phyloP scores from a whole-genome alignment of 2,113 vertebrate species.

The Thamnophis sirtalis region DNA sequence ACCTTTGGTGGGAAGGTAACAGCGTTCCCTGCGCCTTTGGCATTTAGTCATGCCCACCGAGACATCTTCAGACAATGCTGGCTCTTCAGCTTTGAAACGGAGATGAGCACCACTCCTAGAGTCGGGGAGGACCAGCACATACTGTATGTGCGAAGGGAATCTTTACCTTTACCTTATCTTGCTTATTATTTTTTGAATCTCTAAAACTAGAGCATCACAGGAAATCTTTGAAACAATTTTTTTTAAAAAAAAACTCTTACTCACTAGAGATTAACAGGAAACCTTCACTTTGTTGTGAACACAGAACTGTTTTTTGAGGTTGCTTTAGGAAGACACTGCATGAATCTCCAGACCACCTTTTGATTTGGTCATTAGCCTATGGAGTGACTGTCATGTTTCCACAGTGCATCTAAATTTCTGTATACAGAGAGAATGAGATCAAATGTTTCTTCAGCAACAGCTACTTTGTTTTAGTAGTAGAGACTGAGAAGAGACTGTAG shows the following conservation, averaged over 20 bases:
- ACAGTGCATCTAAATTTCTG: constrained; percentile 9
- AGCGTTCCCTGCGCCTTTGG: too few species aligned
- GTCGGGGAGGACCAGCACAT: too few species aligned
- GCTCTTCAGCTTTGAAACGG: too few species aligned
- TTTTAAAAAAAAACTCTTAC: neutral
- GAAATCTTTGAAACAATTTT: neutral
- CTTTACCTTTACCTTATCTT: neutral
- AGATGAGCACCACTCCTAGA: too few species aligned
- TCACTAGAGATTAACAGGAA: neutral
- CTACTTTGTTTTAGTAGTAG: neutral
- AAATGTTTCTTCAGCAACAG: constrained; percentile 30
- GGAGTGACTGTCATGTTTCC: neutral
- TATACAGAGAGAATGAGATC: neutral
- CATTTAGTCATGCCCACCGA: too few species aligned
- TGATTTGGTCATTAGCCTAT: constrained; percentile 32
- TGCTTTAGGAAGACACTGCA: neutral
- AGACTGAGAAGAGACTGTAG: constrained; percentile 37
- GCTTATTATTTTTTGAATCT: neutral
- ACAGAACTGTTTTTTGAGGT: neutral
- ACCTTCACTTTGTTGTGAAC: neutral
- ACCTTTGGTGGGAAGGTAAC: too few species aligned
- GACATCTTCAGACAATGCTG: too few species aligned
- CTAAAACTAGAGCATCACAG: neutral
- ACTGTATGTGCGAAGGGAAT: too few species aligned
- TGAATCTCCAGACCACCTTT: neutral